Conservation (phyloP, 2,888 invertebrate species). For the Allygus modestus region DNA sequence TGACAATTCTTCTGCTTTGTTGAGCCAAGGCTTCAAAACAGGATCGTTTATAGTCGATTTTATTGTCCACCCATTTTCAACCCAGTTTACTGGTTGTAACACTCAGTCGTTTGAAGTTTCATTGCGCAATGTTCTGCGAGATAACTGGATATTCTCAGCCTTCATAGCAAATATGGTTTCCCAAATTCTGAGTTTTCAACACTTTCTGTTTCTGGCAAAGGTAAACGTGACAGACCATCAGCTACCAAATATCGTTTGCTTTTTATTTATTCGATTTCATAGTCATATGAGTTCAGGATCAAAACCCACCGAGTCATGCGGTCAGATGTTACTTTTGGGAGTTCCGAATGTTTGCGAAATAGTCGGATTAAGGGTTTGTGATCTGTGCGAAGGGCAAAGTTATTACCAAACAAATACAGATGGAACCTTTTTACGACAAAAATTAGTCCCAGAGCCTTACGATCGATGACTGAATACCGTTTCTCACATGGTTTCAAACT, state of each 20-base stretch:
- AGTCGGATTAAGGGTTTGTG: slow-evolving; percentile 13
- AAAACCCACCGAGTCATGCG: neutral
- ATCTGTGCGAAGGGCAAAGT: slow-evolving; percentile 5
- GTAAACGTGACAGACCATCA: neutral
- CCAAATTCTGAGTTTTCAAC: neutral
- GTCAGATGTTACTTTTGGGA: neutral
- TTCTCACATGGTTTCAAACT: slow-evolving; percentile 2
- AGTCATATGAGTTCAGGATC: neutral
- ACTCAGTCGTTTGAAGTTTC: neutral
- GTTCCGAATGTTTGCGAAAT: neutral
- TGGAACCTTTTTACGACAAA: slow-evolving; percentile 13
- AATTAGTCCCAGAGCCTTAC: neutral
- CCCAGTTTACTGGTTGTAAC: neutral
- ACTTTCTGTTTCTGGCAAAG: neutral
- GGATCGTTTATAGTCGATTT: neutral
- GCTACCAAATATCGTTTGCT: neutral
- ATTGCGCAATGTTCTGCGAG: neutral
- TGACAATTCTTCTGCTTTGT: slow-evolving; percentile 14
- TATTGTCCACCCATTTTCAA: neutral
- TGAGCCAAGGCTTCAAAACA: neutral
- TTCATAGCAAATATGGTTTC: neutral
- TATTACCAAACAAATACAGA: neutral
- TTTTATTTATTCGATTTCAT: neutral
- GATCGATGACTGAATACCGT: slow-evolving; percentile 49
- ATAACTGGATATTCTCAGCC: neutral